Conservation (phyloP, 35 echinoderm and acorn worm species). For the Apostichopus californicus region DNA sequence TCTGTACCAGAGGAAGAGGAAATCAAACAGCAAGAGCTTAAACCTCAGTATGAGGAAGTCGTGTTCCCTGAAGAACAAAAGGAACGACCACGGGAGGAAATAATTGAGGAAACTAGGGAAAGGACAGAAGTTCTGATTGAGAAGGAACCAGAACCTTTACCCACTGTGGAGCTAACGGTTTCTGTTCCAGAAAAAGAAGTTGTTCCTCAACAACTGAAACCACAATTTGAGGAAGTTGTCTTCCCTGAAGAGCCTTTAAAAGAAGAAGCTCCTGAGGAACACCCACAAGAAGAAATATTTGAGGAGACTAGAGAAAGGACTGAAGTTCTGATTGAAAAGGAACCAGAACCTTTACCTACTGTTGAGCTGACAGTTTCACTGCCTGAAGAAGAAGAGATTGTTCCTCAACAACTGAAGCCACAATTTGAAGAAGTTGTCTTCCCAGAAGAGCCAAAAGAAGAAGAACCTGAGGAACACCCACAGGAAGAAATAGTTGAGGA, state of each 20-base stretch:
- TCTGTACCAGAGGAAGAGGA: constrained; percentile 54
- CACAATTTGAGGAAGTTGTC: too few relatives aligned
- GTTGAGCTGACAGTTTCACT: too few relatives aligned
- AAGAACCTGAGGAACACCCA: too few relatives aligned
- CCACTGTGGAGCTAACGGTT: too few relatives aligned
- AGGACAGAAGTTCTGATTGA: constrained; percentile 69
- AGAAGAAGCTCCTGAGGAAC: too few relatives aligned
- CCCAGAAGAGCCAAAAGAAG: too few relatives aligned
- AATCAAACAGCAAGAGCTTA: background rate
- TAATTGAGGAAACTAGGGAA: constrained; percentile 36
- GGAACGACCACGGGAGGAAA: constrained; percentile 31
- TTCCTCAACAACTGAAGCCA: too few relatives aligned
- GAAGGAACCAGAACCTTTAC: constrained; percentile 53
- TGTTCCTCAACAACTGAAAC: too few relatives aligned
- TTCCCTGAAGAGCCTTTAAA: too few relatives aligned
- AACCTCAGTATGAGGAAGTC: constrained; percentile 40
- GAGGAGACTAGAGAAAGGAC: constrained; percentile 48
- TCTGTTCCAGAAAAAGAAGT: too few relatives aligned
- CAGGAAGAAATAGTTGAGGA: constrained; percentile 25
- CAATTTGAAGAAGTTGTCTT: too few relatives aligned
- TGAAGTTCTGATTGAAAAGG: constrained; percentile 65
- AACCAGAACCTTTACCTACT: constrained; percentile 54
- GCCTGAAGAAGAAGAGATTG: too few relatives aligned
- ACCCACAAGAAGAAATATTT: constrained; percentile 7
- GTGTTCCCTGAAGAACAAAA: constrained; percentile 40